Evolutionary conservation across 2,797 vertebrate genomes (phyloP), one percentile per base, ranked within the genome.

Genomic region (Lindbergichthys nudifrons): DNA sequence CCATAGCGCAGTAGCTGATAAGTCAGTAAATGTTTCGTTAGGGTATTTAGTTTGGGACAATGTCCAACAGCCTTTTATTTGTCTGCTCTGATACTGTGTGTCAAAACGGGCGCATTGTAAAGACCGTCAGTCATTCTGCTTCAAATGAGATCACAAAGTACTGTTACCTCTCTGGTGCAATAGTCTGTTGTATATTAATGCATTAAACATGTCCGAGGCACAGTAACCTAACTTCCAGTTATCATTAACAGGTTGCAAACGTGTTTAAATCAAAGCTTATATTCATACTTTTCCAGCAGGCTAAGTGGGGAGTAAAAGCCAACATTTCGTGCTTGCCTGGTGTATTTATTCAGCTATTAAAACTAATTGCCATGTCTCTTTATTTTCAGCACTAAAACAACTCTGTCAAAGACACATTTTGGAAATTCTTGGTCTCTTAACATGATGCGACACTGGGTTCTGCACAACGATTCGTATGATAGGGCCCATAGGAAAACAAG

Each of bases 51-150:
- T 79, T 72, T 59, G 36, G 21, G 65, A 54, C 32, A 51, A 46
- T 39, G 19, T 48, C 54, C 8, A 57, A 3, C 39, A 45, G 10
- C 9, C 41, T 75, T 58, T 65, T 43, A 7, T 73, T 60, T 14
- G 15, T 78, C 26, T 66, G 58, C 66, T 81, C 46, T 75, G 58
- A 75, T 73, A 26, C 42, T 42, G 41, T 60, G 46, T 72, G 63
- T 65, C 3, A 10, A 23, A 64, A 65, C 45, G 23, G 69, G 50
- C 63, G 50, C 68, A 56, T 70, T 74, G 70, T 74, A 76, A 77
- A 76, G 42, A 77, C 74, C 54, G 70, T 74, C 65, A 10, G 75
- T 60, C 59, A 47, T 23, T 67, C 45, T 36, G 63, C 72, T 77
- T 77, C 75, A 50, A 23, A 54, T 12, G 51, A 18, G 3, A 56